Base-by-base conservation (phyloP, 2,888 invertebrate genomes). In the Euzetes globulus region DNA sequence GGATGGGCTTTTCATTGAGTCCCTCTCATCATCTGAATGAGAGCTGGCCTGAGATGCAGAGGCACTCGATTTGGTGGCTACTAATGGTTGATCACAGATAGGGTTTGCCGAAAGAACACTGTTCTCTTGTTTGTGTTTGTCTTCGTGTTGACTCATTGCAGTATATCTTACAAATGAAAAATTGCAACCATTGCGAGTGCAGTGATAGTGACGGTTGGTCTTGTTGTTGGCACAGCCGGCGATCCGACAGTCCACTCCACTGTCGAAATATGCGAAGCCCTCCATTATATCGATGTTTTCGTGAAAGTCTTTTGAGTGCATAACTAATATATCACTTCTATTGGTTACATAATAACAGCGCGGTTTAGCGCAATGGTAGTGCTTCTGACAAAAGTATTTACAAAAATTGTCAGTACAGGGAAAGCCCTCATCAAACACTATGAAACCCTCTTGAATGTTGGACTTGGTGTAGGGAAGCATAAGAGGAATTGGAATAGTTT, bases 221-320 rank as follows among this genome's bases (percentile, higher is more conserved):
- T 87, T 86, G 81, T 89, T 90, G 81, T 88, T 88, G 72, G 86
- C 86, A 81, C 91, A 91, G 76, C 86, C 86, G 1, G 85, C 82
- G 52, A 89, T 82, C 41, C 88, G 85, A 80, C 91, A 91, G 80
- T 90, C 89, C 22, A 89, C 87, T 80, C 87, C 88, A 72, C 85
- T 86, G 81, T 91, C 90, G 82, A 90, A 94, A 82, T 91, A 91
- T 77, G 91, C 90, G 81, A 92, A 94, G 0, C 92, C 91, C 71
- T 92, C 91, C 50, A 91, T 84, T 73, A 94, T 89, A 79, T 90
- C 90, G 60, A 89, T 87, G 79, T 90, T 88, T 77, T 90, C 90
- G 82, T 94, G 94, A 80, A 91, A 91, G 82, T 93, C 92, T 80
- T 90, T 88, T 82, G 91, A 88, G 81, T 94, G 94, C 79, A 90